These are phyloP conservation scores for Dermochelys coriacea DNA, from an alignment of 2,797 vertebrate species.

Conservation along the genomic window DNA sequence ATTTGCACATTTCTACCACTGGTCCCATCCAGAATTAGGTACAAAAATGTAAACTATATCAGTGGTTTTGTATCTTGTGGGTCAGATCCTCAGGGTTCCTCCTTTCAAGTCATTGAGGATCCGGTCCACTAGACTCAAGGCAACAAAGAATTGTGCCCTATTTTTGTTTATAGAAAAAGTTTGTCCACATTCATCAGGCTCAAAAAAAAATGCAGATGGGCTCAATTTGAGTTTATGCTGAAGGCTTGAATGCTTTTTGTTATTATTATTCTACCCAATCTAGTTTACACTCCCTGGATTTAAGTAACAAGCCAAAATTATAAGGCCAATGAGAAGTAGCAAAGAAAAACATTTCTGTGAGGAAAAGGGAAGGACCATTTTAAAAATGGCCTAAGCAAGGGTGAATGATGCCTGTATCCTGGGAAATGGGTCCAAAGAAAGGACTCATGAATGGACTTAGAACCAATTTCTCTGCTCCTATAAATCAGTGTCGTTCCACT, in stretches of 20 bases:
- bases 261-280: not conserved
- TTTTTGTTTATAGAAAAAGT: not conserved
- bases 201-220: not conserved
- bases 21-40: not conserved
- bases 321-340: not conserved
- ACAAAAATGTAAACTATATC: not conserved
- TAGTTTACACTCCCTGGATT: not conserved
- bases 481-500: not conserved
- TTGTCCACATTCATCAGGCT: not conserved
- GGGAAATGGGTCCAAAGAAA: not conserved
- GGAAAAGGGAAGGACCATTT: not conserved
- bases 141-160: not conserved
- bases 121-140: not conserved
- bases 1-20: constrained; percentile 48
- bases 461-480: not conserved
- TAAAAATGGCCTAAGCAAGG: not conserved
- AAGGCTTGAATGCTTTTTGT: constrained; percentile 44
- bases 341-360: not conserved
- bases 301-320: not conserved
- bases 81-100: not conserved
- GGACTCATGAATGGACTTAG: not conserved
- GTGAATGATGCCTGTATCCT: rapidly evolving
- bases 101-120: not conserved
- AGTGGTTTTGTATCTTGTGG: not conserved
- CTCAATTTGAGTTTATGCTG: not conserved